A percentile compares a stretch with the other conserved stretches of the same genome.
Conservation (phyloP, 2,888 invertebrate species). For the Hoplodrina ambigua region DNA sequence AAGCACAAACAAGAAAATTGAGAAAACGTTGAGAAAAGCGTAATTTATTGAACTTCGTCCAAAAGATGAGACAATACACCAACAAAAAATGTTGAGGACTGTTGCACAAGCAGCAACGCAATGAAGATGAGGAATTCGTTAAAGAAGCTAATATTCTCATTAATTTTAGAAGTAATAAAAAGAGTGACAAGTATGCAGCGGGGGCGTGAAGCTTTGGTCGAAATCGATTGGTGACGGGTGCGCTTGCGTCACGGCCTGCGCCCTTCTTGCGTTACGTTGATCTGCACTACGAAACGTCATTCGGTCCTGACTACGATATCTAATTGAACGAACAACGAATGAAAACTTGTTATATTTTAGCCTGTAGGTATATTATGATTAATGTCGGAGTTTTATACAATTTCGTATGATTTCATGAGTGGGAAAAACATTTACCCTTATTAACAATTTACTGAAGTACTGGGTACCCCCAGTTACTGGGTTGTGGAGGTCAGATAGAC, state of each 20-base stretch:
- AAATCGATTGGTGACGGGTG: slow-evolving; percentile 84
- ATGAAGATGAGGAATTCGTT: slow-evolving; percentile 57
- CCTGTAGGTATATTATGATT: slow-evolving; percentile 48
- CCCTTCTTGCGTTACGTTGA: slow-evolving; percentile 48
- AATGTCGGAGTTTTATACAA: slow-evolving; percentile 32
- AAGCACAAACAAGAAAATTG: not conserved
- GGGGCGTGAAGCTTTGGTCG: slow-evolving; percentile 78
- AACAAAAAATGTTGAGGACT: slow-evolving; percentile 41
- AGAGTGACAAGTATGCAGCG: slow-evolving; percentile 77
- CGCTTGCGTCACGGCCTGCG: slow-evolving; percentile 75
- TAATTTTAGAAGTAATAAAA: slow-evolving; percentile 66
- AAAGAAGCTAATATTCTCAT: slow-evolving; percentile 58
- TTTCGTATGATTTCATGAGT: slow-evolving; percentile 15
- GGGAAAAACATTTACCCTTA: slow-evolving; percentile 17
- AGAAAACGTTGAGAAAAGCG: not conserved
- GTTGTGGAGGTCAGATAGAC: no score
- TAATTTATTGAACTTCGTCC: slow-evolving; percentile 10
- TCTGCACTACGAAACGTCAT: slow-evolving; percentile 40
- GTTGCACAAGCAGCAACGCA: slow-evolving; percentile 44
- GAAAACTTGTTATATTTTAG: slow-evolving; percentile 52
- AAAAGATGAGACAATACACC: slow-evolving; percentile 28
- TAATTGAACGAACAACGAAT: slow-evolving; percentile 44
- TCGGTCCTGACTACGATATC: slow-evolving; percentile 31
- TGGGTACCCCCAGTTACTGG: no score
- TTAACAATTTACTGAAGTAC: slow-evolving; percentile 38